Evolutionary conservation across 1,140 invertebrate species (phyloP), one percentile per base, ranked within the genome.

Genomic region (Lucilia sericata): DNA sequence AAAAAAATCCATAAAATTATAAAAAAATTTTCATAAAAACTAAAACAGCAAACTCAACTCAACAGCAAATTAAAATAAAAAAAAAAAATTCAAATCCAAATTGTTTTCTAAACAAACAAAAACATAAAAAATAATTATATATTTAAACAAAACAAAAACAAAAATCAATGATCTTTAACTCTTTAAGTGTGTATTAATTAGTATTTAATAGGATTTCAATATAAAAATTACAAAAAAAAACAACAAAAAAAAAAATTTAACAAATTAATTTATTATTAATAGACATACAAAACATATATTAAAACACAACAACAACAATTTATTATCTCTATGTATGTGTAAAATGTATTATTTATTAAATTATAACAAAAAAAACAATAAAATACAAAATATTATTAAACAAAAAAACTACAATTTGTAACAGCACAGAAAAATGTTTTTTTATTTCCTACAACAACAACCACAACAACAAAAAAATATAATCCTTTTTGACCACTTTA

Each of bases 131-230:
- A 30, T 30, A 9, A 78, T 42, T 42, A 78, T n/a, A 76, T 42
- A 42, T 78, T 78, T 47, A 47, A 47, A 17, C 13, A 47, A 60
- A 60, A 60, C 12, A 60, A 10, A n/a, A 60, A 47, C 34, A 42
- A 47, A 78, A 10, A 70, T 21, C 9, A 21, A 70, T 80, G 76
- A 80, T 80, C 76, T 80, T 47, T 80, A 49, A 80, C 76, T 80
- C 76, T 51, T 80, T 80, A 80, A 80, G 76, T 80, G 76, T 80
- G 76, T 80, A 80, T 80, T 80, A 80, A 80, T 80, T 80, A 80
- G 76, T 80, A 80, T 80, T 80, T 80, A 80, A 80, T 80, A 80
- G 76, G 76, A 80, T 80, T 49, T 80, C 42, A 80, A 80, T 51
- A 74, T 42, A 78, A 51, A 76, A 42, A 76, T n/a, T 14, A 30